A percentile compares a stretch with the other conserved stretches of the same genome.
Conservation (phyloP, 2,113 vertebrate species). For the Melanerpes formicivorus region DNA sequence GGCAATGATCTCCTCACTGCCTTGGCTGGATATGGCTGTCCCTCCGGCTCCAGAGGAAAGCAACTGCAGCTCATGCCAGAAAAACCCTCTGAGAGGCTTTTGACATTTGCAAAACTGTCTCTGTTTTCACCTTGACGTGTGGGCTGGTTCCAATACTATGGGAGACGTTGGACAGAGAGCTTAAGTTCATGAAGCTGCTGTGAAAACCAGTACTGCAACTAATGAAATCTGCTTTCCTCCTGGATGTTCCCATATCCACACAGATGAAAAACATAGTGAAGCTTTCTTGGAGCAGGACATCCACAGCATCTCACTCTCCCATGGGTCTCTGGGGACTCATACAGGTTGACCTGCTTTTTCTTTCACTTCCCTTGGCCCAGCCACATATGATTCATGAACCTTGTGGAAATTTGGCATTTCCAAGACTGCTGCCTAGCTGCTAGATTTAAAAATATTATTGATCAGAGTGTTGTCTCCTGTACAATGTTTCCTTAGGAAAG, state of each 20-base stretch:
- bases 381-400: background rate
- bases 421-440: background rate
- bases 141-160: background rate
- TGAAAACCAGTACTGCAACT: background rate
- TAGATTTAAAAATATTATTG: background rate
- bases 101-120: background rate
- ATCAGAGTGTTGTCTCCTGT: background rate
- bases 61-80: background rate
- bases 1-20: background rate
- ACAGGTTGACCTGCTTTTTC: background rate
- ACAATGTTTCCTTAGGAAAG: background rate
- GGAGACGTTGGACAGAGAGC: background rate
- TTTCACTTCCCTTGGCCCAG: background rate
- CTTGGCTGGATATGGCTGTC: background rate
- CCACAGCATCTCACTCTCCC: background rate
- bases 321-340: background rate
- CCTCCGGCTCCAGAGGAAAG: background rate
- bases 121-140: accelerated
- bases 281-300: background rate
- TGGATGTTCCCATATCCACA: background rate
- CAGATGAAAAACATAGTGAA: accelerated
- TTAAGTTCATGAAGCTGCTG: background rate
- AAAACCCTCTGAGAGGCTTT: background rate
- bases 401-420: background rate
- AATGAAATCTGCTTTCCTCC: background rate